These are phyloP conservation scores for Danaus plexippus DNA, from an alignment of 1,140 invertebrate genomes.

Conservation along the genomic window DNA sequence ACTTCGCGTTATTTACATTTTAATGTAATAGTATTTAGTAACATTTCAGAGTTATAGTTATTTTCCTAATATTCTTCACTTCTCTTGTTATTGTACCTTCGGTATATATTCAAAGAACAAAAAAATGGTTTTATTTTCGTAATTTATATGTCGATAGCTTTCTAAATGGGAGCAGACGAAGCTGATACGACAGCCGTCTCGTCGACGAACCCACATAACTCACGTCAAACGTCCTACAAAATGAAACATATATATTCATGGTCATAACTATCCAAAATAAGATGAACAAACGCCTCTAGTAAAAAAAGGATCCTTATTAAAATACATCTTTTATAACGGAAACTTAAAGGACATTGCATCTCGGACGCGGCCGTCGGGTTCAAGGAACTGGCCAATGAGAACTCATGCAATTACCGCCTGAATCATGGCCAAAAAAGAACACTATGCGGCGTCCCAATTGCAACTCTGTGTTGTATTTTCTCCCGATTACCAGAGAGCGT, in stretches of 20 bases:
- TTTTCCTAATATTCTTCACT: too few relatives aligned
- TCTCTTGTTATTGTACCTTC: too few relatives aligned
- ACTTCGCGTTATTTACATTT: too few relatives aligned
- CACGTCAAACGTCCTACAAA: conserved; percentile 30
- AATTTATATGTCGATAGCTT: conserved; percentile 2
- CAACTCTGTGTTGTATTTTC: conserved; percentile 64
- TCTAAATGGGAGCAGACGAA: conserved; percentile 19
- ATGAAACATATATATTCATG: conserved; percentile 43
- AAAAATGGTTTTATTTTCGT: too few relatives aligned
- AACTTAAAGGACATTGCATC: conserved; percentile 21
- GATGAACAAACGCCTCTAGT: conserved; percentile 14
- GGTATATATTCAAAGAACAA: too few relatives aligned
- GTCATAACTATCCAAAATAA: conserved; percentile 21
- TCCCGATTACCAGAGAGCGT: conserved; percentile 64
- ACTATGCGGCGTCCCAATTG: conserved; percentile 63
- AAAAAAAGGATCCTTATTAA: conserved; percentile 20
- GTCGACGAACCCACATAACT: conserved; percentile 34
- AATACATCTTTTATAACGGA: conserved; percentile 15
- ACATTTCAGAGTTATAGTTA: too few relatives aligned
- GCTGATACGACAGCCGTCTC: conserved; percentile 27
- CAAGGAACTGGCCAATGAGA: conserved; percentile 44
- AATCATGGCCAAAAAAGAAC: conserved; percentile 61
- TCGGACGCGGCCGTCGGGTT: conserved; percentile 23
- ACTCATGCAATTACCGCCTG: conserved; percentile 58
- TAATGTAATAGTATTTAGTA: too few relatives aligned